Evolutionary conservation across 2,888 invertebrate species (phyloP), one percentile per base, ranked within the genome.

Genomic region (Hydropsyche betteni): DNA sequence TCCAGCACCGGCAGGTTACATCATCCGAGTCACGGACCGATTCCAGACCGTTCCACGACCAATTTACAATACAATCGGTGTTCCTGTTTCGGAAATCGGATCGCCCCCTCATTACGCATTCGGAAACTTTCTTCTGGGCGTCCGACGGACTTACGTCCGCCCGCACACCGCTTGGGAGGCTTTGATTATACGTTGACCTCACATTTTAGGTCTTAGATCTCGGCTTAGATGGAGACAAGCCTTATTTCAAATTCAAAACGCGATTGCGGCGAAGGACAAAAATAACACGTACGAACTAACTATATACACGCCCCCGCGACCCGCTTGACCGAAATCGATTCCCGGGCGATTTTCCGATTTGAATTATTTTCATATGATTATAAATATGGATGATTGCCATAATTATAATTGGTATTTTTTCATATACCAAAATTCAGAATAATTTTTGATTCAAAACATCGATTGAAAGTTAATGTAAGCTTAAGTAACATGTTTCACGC

Each of bases 171-270:
- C 70, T 53, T 70, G 53, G n/a, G 53, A 12, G 5, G 12, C 52
- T 14, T 14, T 8, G n/a, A 70, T 70, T 70, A 70, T 70, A 70
- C 70, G 14, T 70, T 70, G 70, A 70, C 70, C 70, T 70, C 70
- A 70, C 70, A 70, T 70, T 70, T 44, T 70, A 70, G 24, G 16
- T 70, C 53, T 36, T 0, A 51, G 70, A n/a, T 53, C 10, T 8
- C 44, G 7, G 51, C 34, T 70, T 16, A 24, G 24, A 53, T 53
- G 51, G 33, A 70, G 70, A 70, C 70, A 53, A 70, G 53, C 34
- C 70, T 36, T 12, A 70, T 70, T 70, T 51, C 16, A 70, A 70
- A 34, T 70, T 70, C 6, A 53, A 53, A 70, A 51, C 7, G 34
- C 14, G 16, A 24, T 8, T 34, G 44, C n/a, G 14, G n/a, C 36